A percentile compares a stretch with the other conserved stretches of the same genome.
Conservation (phyloP, 2,113 vertebrate species). For the Ibidorhyncha struthersii region DNA sequence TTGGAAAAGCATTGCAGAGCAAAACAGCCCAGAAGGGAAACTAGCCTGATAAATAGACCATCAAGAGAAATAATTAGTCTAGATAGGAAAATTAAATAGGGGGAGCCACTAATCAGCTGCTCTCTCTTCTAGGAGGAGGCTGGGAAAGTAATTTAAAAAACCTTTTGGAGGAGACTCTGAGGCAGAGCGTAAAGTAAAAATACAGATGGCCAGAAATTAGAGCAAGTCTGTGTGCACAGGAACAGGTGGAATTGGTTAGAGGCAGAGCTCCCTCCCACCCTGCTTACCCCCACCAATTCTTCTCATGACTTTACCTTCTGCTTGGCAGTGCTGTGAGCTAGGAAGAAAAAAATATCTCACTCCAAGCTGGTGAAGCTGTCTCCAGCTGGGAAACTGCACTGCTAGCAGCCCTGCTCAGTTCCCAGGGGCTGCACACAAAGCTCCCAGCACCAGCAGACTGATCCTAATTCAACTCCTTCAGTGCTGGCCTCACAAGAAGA, state of each 20-base stretch:
- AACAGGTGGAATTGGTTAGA: slow-evolving; percentile 67
- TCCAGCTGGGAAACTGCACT: background rate
- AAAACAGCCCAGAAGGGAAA: slow-evolving; percentile 41
- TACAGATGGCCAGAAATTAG: slow-evolving; percentile 46
- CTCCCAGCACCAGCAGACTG: background rate
- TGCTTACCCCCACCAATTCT: background rate
- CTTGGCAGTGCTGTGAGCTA: background rate
- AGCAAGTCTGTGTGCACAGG: slow-evolving; percentile 8
- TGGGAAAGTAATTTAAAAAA: slow-evolving; percentile 51
- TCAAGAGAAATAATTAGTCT: slow-evolving; percentile 61
- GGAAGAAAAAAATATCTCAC: background rate
- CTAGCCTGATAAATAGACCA: slow-evolving; percentile 64
- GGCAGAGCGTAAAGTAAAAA: slow-evolving; percentile 40
- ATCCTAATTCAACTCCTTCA: background rate
- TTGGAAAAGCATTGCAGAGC: slow-evolving; percentile 41
- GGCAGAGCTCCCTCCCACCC: background rate
- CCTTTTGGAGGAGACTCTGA: slow-evolving; percentile 48
- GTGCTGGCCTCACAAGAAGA: background rate
- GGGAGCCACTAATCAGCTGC: slow-evolving; percentile 59
- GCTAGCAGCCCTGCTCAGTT: background rate
- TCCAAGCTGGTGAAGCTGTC: background rate
- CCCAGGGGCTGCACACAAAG: background rate
- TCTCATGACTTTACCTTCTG: slow-evolving; percentile 51
- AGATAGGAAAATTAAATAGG: slow-evolving; percentile 62
- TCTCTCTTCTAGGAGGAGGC: slow-evolving; percentile 16